A percentile compares a stretch with the other conserved stretches of the same genome.
phyloP scores from a whole-genome alignment of 2,797 vertebrate genomes.

The Enteromius paludinosus region DNA sequence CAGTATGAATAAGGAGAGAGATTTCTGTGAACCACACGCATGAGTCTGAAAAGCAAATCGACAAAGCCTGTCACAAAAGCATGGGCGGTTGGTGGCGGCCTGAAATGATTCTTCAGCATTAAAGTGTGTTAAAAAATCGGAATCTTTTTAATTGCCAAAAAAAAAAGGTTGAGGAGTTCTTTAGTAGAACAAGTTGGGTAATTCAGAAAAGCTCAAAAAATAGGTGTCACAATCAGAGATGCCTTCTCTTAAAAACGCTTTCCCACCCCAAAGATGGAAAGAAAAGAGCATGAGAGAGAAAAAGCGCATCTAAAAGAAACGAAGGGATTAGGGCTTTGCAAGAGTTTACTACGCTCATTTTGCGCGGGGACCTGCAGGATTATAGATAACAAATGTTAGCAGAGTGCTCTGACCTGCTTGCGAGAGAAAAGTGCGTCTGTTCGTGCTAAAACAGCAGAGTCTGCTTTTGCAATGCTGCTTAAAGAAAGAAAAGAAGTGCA shows the following conservation, averaged over 20 bases:
- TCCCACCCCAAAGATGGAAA: conserved; percentile 69
- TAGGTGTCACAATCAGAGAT: conserved; percentile 77
- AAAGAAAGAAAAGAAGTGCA: conserved; percentile 55
- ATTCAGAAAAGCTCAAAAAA: conserved; percentile 49
- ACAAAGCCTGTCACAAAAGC: conserved; percentile 82
- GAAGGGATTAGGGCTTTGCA: conserved; percentile 78
- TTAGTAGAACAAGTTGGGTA: conserved; percentile 3
- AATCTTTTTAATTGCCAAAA: conserved; percentile 76
- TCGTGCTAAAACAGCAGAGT: conserved; percentile 71
- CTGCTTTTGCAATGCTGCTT: conserved; percentile 72
- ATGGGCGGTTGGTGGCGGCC: conserved; percentile 75
- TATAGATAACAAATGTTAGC: conserved; percentile 83
- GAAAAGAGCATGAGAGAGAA: conserved; percentile 29
- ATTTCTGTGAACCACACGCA: conserved; percentile 68
- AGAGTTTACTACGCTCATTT: conserved; percentile 81
- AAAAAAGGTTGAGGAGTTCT: conserved; percentile 48
- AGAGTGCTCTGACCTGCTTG: conserved; percentile 76
- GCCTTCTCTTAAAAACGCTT: conserved; percentile 52
- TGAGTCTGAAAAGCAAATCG: conserved; percentile 82
- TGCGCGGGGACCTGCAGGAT: conserved; percentile 80
- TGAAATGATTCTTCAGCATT: conserved; percentile 80
- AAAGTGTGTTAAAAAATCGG: conserved; percentile 58
- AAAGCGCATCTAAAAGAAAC: conserved; percentile 73
- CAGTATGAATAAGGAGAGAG: conserved; percentile 24
- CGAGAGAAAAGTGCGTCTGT: conserved; percentile 61